Evolutionary conservation across 2,888 invertebrate genomes (phyloP), one percentile per base, ranked within the genome.

Genomic region (Sialis fuliginosa): DNA sequence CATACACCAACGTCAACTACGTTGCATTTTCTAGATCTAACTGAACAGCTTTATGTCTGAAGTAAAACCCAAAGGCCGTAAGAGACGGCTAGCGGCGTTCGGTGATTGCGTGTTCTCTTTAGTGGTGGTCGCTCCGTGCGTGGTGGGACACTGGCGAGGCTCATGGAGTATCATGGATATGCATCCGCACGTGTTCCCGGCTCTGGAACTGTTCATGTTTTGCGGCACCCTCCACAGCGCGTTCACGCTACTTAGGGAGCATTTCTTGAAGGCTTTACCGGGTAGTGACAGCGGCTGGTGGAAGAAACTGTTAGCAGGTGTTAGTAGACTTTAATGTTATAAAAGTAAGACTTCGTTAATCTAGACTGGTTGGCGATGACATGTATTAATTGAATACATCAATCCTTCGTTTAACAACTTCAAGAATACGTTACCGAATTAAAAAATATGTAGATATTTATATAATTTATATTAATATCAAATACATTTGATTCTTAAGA

Each of bases 231-330:
- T 78, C 32, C 76, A 78, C 53, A 55, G 69, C 6, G 60, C 67
- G n/a, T 75, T 79, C 50, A 70, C 76, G 0, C 56, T 74, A 56
- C 59, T 67, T 54, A 74, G 74, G 62, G 72, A 64, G 12, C 53
- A 56, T 30, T 55, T 22, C 22, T 22, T 22, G 22, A 22, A 22
- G 22, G 22, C 22, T 22, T 22, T 22, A 22, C 22, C 22, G 22
- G 22, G 4, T 22, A 22, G 22, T 22, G 22, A 22, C 22, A 22
- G 22, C 22, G 22, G 22, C 2, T 22, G 22, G 22, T 2, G 22
- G 22, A 22, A 22, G 22, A 22, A 41, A 41, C 30, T 31, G 1
- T 41, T 22, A 30, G 41, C 30, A 41, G 31, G 41, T 41, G 13
- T 41, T 12, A 37, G 9, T 35, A 35, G 8, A 35, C 35, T 35